A percentile compares a stretch with the other conserved stretches of the same genome.
These are phyloP conservation scores for Poicephalus gulielmi DNA, from an alignment of 2,113 vertebrate genomes.

Conservation along the genomic window DNA sequence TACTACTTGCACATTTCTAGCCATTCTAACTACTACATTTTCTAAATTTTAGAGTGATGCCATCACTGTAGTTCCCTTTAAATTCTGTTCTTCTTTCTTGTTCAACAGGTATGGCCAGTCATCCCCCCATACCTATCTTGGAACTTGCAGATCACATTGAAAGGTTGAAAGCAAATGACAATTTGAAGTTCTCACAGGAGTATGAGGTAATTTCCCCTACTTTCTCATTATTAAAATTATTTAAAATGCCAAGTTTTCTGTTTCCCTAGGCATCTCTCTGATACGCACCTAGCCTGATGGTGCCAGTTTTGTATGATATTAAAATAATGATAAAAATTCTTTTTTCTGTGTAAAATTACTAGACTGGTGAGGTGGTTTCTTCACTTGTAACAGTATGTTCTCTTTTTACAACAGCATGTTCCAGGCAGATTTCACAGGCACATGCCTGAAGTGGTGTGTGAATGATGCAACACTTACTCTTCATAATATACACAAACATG, in stretches of 20 bases:
- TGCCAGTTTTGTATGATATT: not conserved
- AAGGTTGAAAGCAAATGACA: slow-evolving; percentile 97
- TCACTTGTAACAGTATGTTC: not conserved
- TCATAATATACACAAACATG: not conserved
- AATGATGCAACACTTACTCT: not conserved
- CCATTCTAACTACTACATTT: slow-evolving; percentile 76
- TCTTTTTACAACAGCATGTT: not conserved
- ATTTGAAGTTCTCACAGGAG: slow-evolving; percentile 98
- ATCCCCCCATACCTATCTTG: slow-evolving; percentile 95
- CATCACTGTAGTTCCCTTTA: slow-evolving; percentile 21
- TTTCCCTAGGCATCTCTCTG: not conserved
- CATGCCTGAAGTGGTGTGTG: not conserved
- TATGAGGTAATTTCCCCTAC: slow-evolving; percentile 84
- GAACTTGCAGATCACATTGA: slow-evolving; percentile 97
- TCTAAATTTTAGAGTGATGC: slow-evolving; percentile 40
- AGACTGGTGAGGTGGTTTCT: not conserved
- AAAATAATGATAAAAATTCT: not conserved
- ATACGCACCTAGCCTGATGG: not conserved
- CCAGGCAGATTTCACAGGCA: not conserved
- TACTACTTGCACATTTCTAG: slow-evolving; percentile 80
- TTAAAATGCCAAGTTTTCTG: not conserved
- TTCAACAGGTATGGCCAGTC: slow-evolving; percentile 94
- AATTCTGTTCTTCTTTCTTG: slow-evolving; percentile 50
- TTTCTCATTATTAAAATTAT: not conserved
- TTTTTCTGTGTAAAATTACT: not conserved